Evolutionary conservation across 2,113 vertebrate species (phyloP), one percentile per base, ranked within the genome.

Genomic region (Megaceryle maxima): DNA sequence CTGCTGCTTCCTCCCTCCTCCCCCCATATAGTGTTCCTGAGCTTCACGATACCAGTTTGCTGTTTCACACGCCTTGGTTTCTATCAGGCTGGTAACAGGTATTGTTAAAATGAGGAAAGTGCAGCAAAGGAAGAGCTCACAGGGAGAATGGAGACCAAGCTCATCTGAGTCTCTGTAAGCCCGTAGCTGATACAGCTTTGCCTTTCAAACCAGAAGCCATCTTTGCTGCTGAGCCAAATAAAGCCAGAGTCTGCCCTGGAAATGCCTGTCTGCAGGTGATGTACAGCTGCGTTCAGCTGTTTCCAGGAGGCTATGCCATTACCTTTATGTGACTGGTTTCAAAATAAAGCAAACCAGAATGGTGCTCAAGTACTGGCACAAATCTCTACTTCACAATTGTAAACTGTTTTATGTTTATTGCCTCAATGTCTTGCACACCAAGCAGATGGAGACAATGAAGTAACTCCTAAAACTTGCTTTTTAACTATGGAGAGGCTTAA

Each of bases 61-160:
- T 66, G 39, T 64, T 46, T n/a, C 17, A n/a, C 6, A 1, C 0
- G 0, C 26, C 25, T 44, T 67, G 13, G 2, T 67, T 81, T 55
- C 56, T 64, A 0, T 43, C 76, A 48, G 63, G 7, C 33, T n/a
- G 44, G 39, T 41, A n/a, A 20, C 3, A 19, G 21, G 28, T 28
- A 16, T 0, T 50, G 64, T 25, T 50, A 44, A 43, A 84, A 48
- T 0, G 0, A 25, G 37, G 4, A 5, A 13, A 13, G 43, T 11
- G 39, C 53, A 39, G 73, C 13, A 33, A 37, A 29, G 64, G 53
- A 63, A 39, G 35, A 3, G 4, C 44, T 48, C 0, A 0, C 16
- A 31, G 33, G 20, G 44, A 59, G 22, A 39, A 13, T 0, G 16
- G 29, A 31, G 57, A 44, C 4, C 0, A 0, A 28, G 39, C 66